A percentile compares a stretch with the other conserved stretches of the same genome.
These are phyloP conservation scores for Oceanodroma leucorhoa DNA, from an alignment of 2,797 vertebrate genomes.

Conservation along the genomic window DNA sequence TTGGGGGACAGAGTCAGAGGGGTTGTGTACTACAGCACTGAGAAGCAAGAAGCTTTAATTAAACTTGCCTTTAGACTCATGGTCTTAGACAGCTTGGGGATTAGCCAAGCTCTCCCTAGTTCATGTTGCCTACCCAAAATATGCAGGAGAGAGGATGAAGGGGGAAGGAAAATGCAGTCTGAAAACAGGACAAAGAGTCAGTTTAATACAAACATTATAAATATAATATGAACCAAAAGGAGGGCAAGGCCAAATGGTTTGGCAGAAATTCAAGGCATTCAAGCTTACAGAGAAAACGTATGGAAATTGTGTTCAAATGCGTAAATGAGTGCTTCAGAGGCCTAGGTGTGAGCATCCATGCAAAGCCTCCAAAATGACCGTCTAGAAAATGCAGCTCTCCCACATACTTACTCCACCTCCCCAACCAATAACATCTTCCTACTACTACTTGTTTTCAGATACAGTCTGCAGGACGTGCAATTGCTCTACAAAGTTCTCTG, in stretches of 20 bases:
- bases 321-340: neutral
- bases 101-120: constrained; percentile 58
- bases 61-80: constrained; percentile 74
- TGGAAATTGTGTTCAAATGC: constrained; percentile 42
- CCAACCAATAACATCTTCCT: neutral
- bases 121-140: constrained; percentile 66
- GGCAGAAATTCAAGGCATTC: constrained; percentile 62
- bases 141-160: constrained; percentile 60
- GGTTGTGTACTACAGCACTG: constrained; percentile 51
- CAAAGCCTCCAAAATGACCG: constrained; percentile 4
- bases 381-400: neutral
- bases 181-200: constrained; percentile 72
- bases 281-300: constrained; percentile 61
- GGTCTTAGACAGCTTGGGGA: constrained; percentile 63
- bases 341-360: neutral
- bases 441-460: neutral
- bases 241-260: constrained; percentile 68
- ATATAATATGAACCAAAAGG: constrained; percentile 75
- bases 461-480: neutral
- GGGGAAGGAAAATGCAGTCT: constrained; percentile 56
- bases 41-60: constrained; percentile 70
- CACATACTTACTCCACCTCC: neutral
- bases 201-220: constrained; percentile 77
- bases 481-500: neutral
- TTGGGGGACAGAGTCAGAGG: constrained; percentile 33